These are phyloP conservation scores for Hoplodrina ambigua DNA, from an alignment of 2,888 invertebrate species.

Conservation along the genomic window DNA sequence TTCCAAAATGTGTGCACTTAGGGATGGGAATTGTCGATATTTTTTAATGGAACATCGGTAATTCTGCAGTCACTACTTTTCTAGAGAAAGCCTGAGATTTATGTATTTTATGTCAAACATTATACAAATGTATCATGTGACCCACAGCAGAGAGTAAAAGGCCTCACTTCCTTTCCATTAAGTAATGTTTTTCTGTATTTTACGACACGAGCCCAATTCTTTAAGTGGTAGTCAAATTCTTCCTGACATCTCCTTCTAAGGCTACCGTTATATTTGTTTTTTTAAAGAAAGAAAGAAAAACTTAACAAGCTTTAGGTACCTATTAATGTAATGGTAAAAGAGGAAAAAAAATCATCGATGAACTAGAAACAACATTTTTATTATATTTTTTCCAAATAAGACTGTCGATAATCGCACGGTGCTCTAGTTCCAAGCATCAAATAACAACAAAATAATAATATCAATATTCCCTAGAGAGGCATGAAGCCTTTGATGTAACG, in stretches of 20 bases:
- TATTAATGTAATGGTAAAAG: too few species aligned
- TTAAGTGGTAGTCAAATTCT: not conserved
- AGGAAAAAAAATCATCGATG: too few species aligned
- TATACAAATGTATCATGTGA: too few species aligned
- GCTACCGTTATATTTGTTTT: too few species aligned
- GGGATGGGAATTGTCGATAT: slow-evolving; percentile 70
- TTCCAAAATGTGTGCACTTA: slow-evolving; percentile 72
- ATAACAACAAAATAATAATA: slow-evolving; percentile 58
- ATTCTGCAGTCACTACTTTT: not conserved
- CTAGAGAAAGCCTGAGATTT: too few species aligned
- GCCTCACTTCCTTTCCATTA: not conserved
- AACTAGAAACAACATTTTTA: not conserved
- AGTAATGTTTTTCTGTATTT: not conserved
- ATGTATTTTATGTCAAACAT: too few species aligned
- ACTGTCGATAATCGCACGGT: not conserved
- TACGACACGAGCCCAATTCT: not conserved
- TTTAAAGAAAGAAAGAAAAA: too few species aligned
- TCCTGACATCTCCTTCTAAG: too few species aligned
- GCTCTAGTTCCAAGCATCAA: slow-evolving; percentile 13
- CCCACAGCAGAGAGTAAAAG: too few species aligned
- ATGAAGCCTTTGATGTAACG: slow-evolving; percentile 65
- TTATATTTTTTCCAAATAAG: not conserved
- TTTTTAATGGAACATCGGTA: not conserved
- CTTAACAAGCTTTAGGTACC: too few species aligned
- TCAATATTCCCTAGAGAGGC: slow-evolving; percentile 61